A percentile compares a stretch with the other conserved stretches of the same genome.
phyloP scores from a whole-genome alignment of 2,113 vertebrate genomes.

The Phasianus colchicus region DNA sequence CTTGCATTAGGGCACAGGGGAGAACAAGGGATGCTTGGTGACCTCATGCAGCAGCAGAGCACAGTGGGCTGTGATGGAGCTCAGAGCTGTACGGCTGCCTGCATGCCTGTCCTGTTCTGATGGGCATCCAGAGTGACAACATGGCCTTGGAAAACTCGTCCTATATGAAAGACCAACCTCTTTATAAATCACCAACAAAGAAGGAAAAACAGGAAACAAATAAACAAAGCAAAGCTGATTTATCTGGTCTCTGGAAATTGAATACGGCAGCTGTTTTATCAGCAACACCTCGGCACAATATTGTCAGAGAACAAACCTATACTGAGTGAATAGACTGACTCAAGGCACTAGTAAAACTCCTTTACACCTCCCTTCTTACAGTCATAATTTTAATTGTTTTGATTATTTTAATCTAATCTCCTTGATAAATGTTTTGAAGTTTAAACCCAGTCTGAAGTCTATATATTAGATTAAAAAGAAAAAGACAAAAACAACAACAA shows the following conservation, averaged over 20 bases:
- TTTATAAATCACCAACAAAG: neutral
- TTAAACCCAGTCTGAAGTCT: constrained; percentile 36
- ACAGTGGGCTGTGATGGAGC: rapidly evolving
- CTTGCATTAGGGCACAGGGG: neutral
- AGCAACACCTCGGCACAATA: constrained; percentile 26
- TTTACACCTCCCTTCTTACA: constrained; percentile 4
- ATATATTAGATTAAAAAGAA: neutral
- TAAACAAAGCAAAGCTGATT: neutral
- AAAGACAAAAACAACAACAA: neutral
- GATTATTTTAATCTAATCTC: constrained; percentile 65
- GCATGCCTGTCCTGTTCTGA: neutral
- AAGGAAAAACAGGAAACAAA: neutral
- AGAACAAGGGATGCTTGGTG: rapidly evolving
- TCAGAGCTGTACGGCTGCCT: rapidly evolving
- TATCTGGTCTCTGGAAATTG: constrained; percentile 26
- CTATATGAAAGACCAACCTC: neutral
- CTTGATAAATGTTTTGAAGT: constrained; percentile 60
- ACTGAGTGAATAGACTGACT: neutral
- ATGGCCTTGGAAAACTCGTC: neutral
- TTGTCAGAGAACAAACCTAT: constrained; percentile 24
- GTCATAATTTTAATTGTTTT: constrained; percentile 57
- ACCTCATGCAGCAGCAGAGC: neutral
- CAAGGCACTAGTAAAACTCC: constrained; percentile 21
- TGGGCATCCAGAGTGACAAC: neutral
- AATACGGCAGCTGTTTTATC: constrained; percentile 47